Percentiles rank a stretch among this genome's conserved stretches.
Conservation (phyloP, 37 sponge, comb jelly and placozoan species). For the Haliclona indistincta region DNA sequence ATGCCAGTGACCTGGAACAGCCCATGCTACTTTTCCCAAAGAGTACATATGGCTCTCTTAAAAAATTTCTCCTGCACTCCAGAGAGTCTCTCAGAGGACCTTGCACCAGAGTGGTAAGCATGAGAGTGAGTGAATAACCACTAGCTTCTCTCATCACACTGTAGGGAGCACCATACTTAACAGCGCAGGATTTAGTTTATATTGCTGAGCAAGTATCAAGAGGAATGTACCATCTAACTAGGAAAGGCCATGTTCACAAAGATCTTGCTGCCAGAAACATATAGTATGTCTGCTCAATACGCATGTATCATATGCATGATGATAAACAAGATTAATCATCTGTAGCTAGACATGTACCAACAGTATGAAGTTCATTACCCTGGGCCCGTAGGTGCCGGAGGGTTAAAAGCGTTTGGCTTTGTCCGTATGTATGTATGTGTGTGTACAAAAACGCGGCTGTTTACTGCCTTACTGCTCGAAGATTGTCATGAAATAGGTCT, state of each 20-base stretch:
- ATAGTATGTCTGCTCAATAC: constrained; percentile 51
- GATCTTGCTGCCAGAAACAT: constrained; percentile 86
- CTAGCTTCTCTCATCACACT: neutral
- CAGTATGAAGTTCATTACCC: too few species aligned
- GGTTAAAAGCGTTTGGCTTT: too few species aligned
- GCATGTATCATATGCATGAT: neutral
- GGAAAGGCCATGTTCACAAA: constrained; percentile 60
- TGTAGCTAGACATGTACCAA: neutral
- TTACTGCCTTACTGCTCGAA: too few species aligned
- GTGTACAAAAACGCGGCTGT: too few species aligned
- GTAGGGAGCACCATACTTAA: constrained; percentile 19
- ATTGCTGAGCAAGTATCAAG: constrained; percentile 77
- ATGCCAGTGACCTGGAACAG: constrained; percentile 41
- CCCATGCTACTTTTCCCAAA: constrained; percentile 78
- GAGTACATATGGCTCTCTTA: constrained; percentile 63
- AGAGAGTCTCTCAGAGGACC: constrained; percentile 25
- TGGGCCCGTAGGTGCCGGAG: too few species aligned
- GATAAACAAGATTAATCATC: neutral
- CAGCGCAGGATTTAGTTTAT: constrained; percentile 73
- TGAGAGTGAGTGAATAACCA: constrained; percentile 7
- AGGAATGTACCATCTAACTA: constrained; percentile 85
- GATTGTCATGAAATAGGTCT: too few species aligned
- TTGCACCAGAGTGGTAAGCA: constrained; percentile 1
- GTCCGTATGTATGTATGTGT: too few species aligned
- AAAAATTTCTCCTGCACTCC: constrained; percentile 40